Evolutionary conservation across 2,113 vertebrate genomes (phyloP).

Genomic region (Sylvilagus bachmani): DNA sequence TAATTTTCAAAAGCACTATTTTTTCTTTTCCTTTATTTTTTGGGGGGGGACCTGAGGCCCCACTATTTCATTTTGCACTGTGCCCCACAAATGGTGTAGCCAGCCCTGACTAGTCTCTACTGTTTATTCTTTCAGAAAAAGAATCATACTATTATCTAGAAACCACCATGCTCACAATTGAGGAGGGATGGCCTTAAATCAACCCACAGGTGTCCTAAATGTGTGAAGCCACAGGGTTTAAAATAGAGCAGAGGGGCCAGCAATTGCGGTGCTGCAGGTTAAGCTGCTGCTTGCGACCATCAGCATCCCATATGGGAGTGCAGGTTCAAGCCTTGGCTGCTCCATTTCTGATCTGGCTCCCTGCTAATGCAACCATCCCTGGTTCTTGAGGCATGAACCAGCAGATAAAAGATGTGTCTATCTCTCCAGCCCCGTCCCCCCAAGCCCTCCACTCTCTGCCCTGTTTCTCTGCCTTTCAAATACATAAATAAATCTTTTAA

Average conservation of each 20-base stretch:
- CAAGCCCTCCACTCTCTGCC: too few species aligned
- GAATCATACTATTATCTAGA: neutral
- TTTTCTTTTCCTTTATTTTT: neutral
- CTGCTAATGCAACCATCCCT: too few species aligned
- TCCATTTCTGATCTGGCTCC: too few species aligned
- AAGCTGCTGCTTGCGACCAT: too few species aligned
- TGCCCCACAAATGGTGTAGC: neutral
- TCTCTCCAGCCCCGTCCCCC: too few species aligned
- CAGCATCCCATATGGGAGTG: too few species aligned
- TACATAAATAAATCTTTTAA: too few species aligned
- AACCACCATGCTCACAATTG: neutral
- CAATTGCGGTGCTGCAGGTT: too few species aligned
- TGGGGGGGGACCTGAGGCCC: neutral
- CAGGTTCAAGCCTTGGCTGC: too few species aligned
- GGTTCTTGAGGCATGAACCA: too few species aligned
- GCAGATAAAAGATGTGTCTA: too few species aligned
- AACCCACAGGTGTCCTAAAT: neutral
- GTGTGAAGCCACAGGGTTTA: neutral
- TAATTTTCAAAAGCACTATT: neutral
- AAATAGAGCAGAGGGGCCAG: neutral
- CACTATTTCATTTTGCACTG: neutral
- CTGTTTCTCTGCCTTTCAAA: too few species aligned
- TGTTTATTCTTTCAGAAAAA: neutral
- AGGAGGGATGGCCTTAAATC: neutral
- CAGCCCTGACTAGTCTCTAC: neutral